phyloP scores from a whole-genome alignment of 1,140 invertebrate species.

The Leptinotarsa defecta region DNA sequence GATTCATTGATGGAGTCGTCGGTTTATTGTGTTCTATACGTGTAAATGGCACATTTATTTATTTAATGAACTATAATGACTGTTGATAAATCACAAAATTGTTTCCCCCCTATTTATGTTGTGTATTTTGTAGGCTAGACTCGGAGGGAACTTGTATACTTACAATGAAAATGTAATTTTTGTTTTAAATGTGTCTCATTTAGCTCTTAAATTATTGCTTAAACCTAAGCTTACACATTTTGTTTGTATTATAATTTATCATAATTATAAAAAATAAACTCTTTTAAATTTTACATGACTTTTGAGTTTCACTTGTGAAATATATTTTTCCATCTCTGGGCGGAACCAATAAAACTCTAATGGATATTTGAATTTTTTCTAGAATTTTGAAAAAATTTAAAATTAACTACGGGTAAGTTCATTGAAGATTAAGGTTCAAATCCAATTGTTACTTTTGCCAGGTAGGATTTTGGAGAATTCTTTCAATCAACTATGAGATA shows the following conservation, averaged over 20 bases:
- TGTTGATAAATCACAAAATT: constrained; percentile 27
- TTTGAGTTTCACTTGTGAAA: not conserved
- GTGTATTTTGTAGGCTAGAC: constrained; percentile 36
- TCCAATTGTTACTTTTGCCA: too few species aligned
- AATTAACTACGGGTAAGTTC: too few species aligned
- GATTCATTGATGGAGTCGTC: constrained; percentile 14
- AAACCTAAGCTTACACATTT: constrained; percentile 46
- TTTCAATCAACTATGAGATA: too few species aligned
- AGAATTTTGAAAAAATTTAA: too few species aligned
- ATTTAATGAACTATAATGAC: constrained; percentile 29
- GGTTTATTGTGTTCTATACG: constrained; percentile 27
- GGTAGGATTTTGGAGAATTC: too few species aligned
- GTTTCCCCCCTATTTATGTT: constrained; percentile 28
- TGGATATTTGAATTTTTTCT: too few species aligned
- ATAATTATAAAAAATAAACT: constrained; percentile 44
- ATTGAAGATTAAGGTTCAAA: too few species aligned
- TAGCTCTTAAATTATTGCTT: constrained; percentile 42
- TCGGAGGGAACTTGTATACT: constrained; percentile 33
- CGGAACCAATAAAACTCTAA: too few species aligned
- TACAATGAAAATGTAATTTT: constrained; percentile 35
- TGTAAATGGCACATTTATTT: constrained; percentile 39
- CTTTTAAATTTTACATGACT: constrained; percentile 41
- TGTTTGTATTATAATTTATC: constrained; percentile 51
- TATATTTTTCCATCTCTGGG: too few species aligned
- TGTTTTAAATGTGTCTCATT: constrained; percentile 47